Percentiles rank a stretch among this genome's conserved stretches.
phyloP scores from a whole-genome alignment of 2,888 invertebrate genomes.

The Celastrina argiolus region DNA sequence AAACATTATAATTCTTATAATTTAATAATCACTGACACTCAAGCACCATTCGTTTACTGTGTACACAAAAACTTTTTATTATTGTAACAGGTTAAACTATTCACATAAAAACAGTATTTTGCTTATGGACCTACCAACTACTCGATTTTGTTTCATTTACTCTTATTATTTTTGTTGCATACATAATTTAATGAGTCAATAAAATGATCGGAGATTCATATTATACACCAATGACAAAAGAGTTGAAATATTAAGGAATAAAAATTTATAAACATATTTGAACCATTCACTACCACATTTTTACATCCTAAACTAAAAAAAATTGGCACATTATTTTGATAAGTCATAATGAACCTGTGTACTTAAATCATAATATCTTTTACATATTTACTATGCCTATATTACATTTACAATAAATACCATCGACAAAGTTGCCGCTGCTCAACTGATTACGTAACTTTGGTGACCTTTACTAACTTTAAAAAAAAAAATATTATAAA shows the following conservation, averaged over 20 bases:
- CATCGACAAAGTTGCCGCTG: too few species aligned
- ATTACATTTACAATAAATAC: too few species aligned
- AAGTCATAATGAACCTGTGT: neutral
- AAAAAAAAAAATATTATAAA: too few species aligned
- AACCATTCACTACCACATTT: neutral
- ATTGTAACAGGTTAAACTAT: too few species aligned
- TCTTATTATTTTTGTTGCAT: too few species aligned
- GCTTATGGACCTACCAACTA: neutral
- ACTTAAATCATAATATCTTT: slow-evolving; percentile 21
- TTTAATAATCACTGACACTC: slow-evolving; percentile 1
- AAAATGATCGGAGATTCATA: neutral
- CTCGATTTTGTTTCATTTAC: too few species aligned
- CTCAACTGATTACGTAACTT: too few species aligned
- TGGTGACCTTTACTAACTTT: too few species aligned
- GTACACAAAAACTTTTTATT: neutral
- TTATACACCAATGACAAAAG: neutral
- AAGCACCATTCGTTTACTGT: slow-evolving; percentile 10
- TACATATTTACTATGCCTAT: slow-evolving; percentile 14
- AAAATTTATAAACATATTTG: neutral
- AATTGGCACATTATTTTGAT: slow-evolving; percentile 11
- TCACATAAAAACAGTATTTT: too few species aligned
- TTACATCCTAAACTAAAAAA: neutral
- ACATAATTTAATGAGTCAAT: neutral
- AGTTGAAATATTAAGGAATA: neutral
- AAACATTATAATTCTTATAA: neutral